phyloP scores from a whole-genome alignment of 2,888 invertebrate genomes.

The Mycalesis mineus region DNA sequence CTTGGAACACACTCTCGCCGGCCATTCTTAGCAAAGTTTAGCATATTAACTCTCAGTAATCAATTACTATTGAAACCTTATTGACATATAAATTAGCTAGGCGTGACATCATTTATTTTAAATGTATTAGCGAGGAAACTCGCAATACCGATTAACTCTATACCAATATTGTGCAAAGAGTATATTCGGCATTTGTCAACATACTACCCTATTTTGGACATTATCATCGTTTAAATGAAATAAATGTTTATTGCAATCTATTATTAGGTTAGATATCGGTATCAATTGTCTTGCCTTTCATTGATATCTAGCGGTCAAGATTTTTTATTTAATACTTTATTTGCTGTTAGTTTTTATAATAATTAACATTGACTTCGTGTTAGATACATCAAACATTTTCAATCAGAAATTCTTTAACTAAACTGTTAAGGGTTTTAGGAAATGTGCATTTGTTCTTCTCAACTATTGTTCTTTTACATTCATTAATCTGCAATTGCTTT shows the following conservation, averaged over 20 bases:
- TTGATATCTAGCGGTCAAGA: no score
- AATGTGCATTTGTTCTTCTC: no score
- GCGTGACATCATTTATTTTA: constrained; percentile 14
- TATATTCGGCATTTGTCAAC: not conserved
- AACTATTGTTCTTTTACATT: no score
- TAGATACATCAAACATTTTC: no score
- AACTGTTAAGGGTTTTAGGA: no score
- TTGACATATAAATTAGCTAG: constrained; percentile 13
- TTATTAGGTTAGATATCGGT: not conserved
- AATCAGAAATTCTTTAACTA: no score
- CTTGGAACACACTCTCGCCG: constrained; percentile 19
- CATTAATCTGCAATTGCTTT: no score
- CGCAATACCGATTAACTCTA: not conserved
- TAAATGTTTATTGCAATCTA: not conserved
- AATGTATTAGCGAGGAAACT: constrained; percentile 5
- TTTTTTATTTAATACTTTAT: not conserved
- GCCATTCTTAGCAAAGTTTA: constrained; percentile 14
- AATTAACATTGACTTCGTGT: no score
- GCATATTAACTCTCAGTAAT: constrained; percentile 11
- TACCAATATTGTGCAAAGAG: not conserved
- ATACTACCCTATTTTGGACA: not conserved
- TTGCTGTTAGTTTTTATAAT: not conserved
- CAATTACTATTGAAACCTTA: constrained; percentile 14
- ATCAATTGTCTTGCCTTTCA: not conserved
- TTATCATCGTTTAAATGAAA: not conserved